A percentile compares a stretch with the other conserved stretches of the same genome.
phyloP scores from a whole-genome alignment of 2,113 vertebrate species.

The Grammomys dolichurus region DNA sequence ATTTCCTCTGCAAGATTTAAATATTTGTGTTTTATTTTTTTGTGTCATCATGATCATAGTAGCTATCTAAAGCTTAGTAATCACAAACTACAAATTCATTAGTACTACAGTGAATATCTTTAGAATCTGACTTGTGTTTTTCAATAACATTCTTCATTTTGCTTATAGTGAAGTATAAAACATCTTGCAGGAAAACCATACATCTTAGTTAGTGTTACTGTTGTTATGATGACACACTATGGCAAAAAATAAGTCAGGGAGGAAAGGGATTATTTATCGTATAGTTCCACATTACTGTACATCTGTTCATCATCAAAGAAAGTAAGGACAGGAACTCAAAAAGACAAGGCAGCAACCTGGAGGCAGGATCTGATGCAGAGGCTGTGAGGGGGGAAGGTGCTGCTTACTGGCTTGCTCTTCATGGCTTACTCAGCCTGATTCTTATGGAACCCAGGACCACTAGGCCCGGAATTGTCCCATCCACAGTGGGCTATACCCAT shows the following conservation, averaged over 20 bases:
- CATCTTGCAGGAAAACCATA: neutral
- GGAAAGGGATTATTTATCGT: neutral
- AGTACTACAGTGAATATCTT: neutral
- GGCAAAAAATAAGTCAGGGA: neutral
- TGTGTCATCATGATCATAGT: neutral
- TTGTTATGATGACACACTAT: neutral
- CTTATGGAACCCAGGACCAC: neutral
- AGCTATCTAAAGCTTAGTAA: neutral
- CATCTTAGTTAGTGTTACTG: neutral
- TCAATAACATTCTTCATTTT: neutral
- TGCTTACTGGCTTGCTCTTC: neutral
- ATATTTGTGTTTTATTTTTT: slow-evolving; percentile 12
- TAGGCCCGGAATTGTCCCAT: neutral
- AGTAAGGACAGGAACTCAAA: neutral
- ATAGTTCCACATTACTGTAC: neutral
- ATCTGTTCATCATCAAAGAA: neutral
- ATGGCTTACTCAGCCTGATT: neutral
- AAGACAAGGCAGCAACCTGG: neutral
- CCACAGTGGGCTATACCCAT: too few species aligned
- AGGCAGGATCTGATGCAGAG: neutral
- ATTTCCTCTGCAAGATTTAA: slow-evolving; percentile 27
- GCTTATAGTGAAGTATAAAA: neutral
- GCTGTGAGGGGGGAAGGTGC: too few species aligned
- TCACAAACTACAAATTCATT: neutral
- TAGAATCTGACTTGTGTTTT: neutral